Evolutionary conservation across 2,113 vertebrate genomes (phyloP), one percentile per base, ranked within the genome.

Genomic region (Taxidea taxus): DNA sequence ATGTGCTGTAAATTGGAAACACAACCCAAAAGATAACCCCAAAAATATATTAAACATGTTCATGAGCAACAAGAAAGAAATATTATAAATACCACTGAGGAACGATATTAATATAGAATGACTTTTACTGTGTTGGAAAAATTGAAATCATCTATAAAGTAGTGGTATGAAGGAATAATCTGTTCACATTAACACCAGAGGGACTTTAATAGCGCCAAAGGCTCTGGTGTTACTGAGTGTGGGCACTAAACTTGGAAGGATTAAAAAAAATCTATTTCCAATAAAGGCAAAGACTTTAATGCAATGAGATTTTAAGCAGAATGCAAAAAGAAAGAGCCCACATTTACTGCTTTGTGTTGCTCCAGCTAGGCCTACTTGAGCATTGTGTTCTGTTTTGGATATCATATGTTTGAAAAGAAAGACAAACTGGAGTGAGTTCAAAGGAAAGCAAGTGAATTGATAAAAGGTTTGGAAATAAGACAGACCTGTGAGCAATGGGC

Each of bases 381-480:
- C 81, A 5, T 62, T 86, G 81, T 78, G 31, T 60, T 95, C 87
- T 97, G 92, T 92, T 89, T 87, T 60, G 81, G 81, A 94, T 68
- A 94, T 80, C 87, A 7, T 15, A 56, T 51, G 27, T 94, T 95
- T 96, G 92, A 92, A 97, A 95, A 97, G 92, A 96, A 95, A 93
- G 92, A 93, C 75, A 97, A 89, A 95, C 75, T 96, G 94, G 95
- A 97, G 86, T 51, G 70, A 96, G 89, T 98, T 98, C 98, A 98
- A 98, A 98, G 94, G 82, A 75, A 95, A 92, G 85, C 68, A 81
- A 87, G 60, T 70, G 75, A 96, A 96, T 86, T 93, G 96, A 96
- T 97, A 98, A 96, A 98, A 95, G 97, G 31, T 84, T 97, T 97
- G 94, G 78, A 97, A 97, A 87, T 75, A 94, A 97, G 97, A 91